Conservation (phyloP, 2,888 invertebrate species). For the Busseola fusca region DNA sequence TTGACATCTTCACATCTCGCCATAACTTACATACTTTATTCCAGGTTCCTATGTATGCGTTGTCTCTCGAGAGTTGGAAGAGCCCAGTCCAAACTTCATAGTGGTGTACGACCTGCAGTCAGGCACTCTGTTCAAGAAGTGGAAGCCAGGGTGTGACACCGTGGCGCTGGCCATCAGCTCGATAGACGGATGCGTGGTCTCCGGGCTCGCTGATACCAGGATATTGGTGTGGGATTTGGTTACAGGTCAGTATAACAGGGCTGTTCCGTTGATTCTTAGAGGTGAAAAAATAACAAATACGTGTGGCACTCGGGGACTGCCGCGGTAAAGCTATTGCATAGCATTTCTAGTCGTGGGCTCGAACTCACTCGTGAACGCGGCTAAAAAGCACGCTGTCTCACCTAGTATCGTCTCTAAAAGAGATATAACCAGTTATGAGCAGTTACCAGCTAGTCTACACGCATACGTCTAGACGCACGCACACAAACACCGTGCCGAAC, state of each 20-base stretch:
- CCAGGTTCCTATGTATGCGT: constrained; percentile 92
- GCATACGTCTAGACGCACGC: no score
- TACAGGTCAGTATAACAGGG: constrained; percentile 90
- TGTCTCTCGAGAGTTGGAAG: constrained; percentile 88
- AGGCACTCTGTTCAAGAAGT: constrained; percentile 96
- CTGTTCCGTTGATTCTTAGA: no score
- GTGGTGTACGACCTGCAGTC: constrained; percentile 97
- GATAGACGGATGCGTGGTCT: constrained; percentile 94
- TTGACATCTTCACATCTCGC: neutral
- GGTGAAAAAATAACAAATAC: no score
- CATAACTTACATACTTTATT: neutral
- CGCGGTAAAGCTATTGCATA: no score
- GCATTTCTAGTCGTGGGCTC: no score
- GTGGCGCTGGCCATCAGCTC: constrained; percentile 96
- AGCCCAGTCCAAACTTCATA: constrained; percentile 95
- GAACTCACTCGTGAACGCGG: no score
- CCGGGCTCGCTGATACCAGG: constrained; percentile 94
- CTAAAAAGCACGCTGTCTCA: no score
- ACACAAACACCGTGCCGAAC: no score
- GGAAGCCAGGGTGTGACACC: constrained; percentile 95
- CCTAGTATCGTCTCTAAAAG: no score
- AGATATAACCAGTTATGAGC: no score
- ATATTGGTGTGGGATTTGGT: constrained; percentile 96
- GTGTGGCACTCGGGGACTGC: no score
- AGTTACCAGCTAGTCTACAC: no score